Evolutionary conservation across 2,888 invertebrate genomes (phyloP).

Genomic region (Dasypolia templi): DNA sequence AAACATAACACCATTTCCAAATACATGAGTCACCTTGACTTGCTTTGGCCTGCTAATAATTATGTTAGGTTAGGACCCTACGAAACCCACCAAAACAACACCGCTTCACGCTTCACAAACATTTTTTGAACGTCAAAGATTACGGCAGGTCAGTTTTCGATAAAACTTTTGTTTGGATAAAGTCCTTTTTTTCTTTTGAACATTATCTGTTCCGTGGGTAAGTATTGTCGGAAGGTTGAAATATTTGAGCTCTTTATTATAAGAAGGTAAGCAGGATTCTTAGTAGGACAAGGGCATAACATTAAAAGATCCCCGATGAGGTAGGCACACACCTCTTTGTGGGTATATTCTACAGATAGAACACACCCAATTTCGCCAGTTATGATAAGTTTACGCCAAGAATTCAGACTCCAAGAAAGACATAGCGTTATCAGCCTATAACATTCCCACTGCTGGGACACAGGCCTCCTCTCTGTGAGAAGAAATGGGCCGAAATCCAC

Average conservation of each 20-base stretch:
- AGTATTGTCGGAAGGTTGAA: slow-evolving; percentile 26
- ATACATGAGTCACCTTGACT: too few relatives aligned
- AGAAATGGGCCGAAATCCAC: too few relatives aligned
- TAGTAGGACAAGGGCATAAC: not conserved
- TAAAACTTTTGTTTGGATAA: slow-evolving; percentile 56
- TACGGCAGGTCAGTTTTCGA: slow-evolving; percentile 63
- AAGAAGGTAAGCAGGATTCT: slow-evolving; percentile 30
- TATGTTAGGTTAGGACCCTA: not conserved
- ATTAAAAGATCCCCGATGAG: not conserved
- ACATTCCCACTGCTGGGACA: too few relatives aligned
- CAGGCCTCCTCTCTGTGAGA: too few relatives aligned
- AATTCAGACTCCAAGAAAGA: too few relatives aligned
- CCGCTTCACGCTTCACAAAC: not conserved
- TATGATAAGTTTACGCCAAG: too few relatives aligned
- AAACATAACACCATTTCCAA: too few relatives aligned
- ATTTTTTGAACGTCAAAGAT: slow-evolving; percentile 55
- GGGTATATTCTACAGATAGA: too few relatives aligned
- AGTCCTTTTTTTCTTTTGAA: slow-evolving; percentile 38
- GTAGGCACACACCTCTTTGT: too few relatives aligned
- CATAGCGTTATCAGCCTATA: too few relatives aligned
- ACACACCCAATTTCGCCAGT: too few relatives aligned
- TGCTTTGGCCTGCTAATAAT: too few relatives aligned
- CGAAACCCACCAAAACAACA: slow-evolving; percentile 33
- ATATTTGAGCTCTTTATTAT: slow-evolving; percentile 56
- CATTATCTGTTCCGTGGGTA: slow-evolving; percentile 58